phyloP scores from a whole-genome alignment of 2,113 vertebrate genomes.

The Nycticryphes semicollaris region DNA sequence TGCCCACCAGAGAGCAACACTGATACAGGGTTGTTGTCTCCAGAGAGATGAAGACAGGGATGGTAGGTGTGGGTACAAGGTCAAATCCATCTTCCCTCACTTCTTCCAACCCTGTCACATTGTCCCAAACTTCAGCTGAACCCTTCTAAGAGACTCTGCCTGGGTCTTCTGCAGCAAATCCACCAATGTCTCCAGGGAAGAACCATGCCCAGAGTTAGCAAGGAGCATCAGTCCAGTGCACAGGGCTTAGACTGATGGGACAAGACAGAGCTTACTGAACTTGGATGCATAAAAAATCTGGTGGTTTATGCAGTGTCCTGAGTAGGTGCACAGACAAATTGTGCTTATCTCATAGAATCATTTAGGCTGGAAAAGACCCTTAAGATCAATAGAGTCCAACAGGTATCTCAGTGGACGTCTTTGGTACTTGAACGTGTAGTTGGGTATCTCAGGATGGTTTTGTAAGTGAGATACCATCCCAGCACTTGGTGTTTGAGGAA shows the following conservation, averaged over 20 bases:
- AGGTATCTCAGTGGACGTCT: not conserved
- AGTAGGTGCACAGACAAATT: not conserved
- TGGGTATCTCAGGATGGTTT: not conserved
- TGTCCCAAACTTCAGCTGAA: not conserved
- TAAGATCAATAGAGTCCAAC: fast-evolving
- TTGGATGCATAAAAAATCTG: not conserved
- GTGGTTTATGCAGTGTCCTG: not conserved
- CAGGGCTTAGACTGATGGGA: not conserved
- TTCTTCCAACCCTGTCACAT: not conserved
- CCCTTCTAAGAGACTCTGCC: not conserved
- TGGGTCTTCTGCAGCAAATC: not conserved
- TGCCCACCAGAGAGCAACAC: constrained; percentile 61
- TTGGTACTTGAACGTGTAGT: not conserved
- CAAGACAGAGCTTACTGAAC: not conserved
- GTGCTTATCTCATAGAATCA: not conserved
- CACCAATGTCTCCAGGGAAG: not conserved
- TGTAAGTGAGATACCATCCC: not conserved
- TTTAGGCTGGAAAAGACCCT: not conserved
- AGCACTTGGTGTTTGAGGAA: not conserved
- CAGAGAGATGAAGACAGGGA: not conserved
- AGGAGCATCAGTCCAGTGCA: not conserved
- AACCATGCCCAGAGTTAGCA: not conserved
- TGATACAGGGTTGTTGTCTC: constrained; percentile 34
- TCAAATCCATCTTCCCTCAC: not conserved
- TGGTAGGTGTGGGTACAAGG: not conserved